Evolutionary conservation across 2,797 vertebrate species (phyloP), one percentile per base, ranked within the genome.

Genomic region (Siniperca undulata): DNA sequence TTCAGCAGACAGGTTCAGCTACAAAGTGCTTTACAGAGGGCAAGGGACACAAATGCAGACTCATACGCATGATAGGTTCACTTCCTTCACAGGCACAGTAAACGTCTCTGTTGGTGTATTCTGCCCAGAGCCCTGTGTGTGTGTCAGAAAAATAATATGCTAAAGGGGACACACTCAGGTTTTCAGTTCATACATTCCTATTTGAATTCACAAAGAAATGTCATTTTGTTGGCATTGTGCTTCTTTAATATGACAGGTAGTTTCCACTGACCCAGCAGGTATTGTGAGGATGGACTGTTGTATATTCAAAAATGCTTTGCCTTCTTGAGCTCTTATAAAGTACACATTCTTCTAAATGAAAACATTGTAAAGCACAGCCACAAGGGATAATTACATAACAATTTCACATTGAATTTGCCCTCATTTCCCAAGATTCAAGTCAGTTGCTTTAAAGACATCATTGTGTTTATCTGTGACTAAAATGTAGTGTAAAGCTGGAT

Each of bases 21-120:
- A 24, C 40, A 53, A 52, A 86, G 74, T 19, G 66, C 62, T 80
- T 74, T 5, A 27, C 64, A 67, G 74, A 86, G 80, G 78, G 66
- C 81, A 81, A 48, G 82, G 36, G 75, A 58, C 81, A 46, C 42
- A 5, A 55, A 83, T 20, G 27, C 60, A 19, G 62, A 82, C 69
- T 61, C n/a, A 0, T 7, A 73, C 4, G 0, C 58, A 16, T 1
- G 40, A 86, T 56, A 4, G 72, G 80, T 81, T 80, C 52, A 40
- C 83, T 78, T 66, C 42, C 42, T 56, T 60, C 11, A n/a, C 48
- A 68, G 71, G 40, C 50, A 0, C 62, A 22, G 38, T 40, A 7
- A 59, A 70, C 58, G 60, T 59, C 16, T 46, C 16, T n/a, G 59
- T 7, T 27, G 52, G 22, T 24, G 40, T 14, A 60, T 74, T 61